Conservation (phyloP, 1,140 invertebrate species). For the Pectinophora gossypiella region DNA sequence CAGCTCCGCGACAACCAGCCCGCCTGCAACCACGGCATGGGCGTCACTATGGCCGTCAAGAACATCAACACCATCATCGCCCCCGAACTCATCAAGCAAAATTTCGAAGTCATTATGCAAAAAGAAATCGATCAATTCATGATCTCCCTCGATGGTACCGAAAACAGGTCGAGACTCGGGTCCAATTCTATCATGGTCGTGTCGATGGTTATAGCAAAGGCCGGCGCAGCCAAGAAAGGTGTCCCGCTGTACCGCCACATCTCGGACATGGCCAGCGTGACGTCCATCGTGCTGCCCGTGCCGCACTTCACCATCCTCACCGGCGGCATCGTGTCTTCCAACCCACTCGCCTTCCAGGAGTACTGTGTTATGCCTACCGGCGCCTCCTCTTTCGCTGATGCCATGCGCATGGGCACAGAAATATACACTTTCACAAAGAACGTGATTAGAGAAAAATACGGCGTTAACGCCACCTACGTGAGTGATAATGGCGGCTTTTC, state of each 20-base stretch:
- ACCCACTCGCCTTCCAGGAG: slow-evolving; percentile 98
- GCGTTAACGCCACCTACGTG: slow-evolving; percentile 93
- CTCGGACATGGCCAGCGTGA: slow-evolving; percentile 93
- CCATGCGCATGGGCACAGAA: slow-evolving; percentile 97
- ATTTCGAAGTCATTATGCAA: slow-evolving; percentile 92
- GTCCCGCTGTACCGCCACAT: slow-evolving; percentile 91
- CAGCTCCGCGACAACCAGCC: slow-evolving; percentile 95
- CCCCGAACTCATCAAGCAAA: slow-evolving; percentile 89
- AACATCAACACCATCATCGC: slow-evolving; percentile 93
- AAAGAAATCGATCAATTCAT: slow-evolving; percentile 94
- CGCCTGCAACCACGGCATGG: slow-evolving; percentile 92
- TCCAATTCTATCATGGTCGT: slow-evolving; percentile 98
- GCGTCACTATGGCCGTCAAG: slow-evolving; percentile 90
- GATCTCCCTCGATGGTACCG: slow-evolving; percentile 94
- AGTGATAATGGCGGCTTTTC: slow-evolving; percentile 99
- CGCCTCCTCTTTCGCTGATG: slow-evolving; percentile 92
- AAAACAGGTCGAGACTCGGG: slow-evolving; percentile 95
- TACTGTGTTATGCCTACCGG: slow-evolving; percentile 94
- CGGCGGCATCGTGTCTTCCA: slow-evolving; percentile 97
- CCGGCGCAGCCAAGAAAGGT: slow-evolving; percentile 94
- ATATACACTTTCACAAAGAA: slow-evolving; percentile 96
- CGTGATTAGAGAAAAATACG: slow-evolving; percentile 93
- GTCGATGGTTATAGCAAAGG: slow-evolving; percentile 95
- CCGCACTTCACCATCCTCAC: slow-evolving; percentile 99
- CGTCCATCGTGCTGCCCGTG: slow-evolving; percentile 92